phyloP scores from a whole-genome alignment of 1,140 invertebrate species.

The Megalopta genalis region DNA sequence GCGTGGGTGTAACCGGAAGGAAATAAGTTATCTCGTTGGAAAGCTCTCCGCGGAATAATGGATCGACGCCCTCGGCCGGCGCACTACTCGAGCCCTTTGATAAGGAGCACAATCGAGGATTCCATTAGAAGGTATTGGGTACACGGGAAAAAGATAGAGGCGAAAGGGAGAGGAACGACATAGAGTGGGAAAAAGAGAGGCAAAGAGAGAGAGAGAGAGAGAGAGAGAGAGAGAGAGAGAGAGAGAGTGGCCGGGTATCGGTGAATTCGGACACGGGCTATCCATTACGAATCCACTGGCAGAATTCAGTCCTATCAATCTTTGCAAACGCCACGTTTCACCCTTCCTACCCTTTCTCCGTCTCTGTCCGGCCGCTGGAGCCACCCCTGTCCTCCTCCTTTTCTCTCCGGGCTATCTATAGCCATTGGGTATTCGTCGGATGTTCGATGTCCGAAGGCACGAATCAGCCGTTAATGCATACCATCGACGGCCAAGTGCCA shows the following conservation, averaged over 20 bases:
- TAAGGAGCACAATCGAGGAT: slow-evolving; percentile 69
- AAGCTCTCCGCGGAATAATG: slow-evolving; percentile 56
- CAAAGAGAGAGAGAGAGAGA: slow-evolving; percentile 21
- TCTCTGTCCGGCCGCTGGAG: background rate
- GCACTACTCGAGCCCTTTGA: slow-evolving; percentile 61
- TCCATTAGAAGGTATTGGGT: slow-evolving; percentile 71
- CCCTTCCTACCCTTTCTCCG: slow-evolving; percentile 16
- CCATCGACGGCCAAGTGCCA: slow-evolving; percentile 60
- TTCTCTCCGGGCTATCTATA: slow-evolving; percentile 36
- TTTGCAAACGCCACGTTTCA: slow-evolving; percentile 50
- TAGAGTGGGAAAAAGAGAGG: slow-evolving; percentile 5
- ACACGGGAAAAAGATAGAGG: slow-evolving; percentile 45
- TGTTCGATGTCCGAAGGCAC: slow-evolving; percentile 60
- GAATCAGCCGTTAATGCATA: slow-evolving; percentile 70
- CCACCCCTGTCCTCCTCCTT: slow-evolving; percentile 1
- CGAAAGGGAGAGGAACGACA: background rate
- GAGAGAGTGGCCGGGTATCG: slow-evolving; percentile 69
- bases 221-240: slow-evolving; percentile 35
- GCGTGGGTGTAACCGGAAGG: slow-evolving; percentile 26
- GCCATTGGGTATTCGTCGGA: slow-evolving; percentile 40
- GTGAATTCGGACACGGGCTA: slow-evolving; percentile 71
- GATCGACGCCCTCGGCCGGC: slow-evolving; percentile 49
- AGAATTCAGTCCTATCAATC: slow-evolving; percentile 73
- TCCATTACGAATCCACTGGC: slow-evolving; percentile 69
- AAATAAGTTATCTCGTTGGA: slow-evolving; percentile 68